Conservation (phyloP, 2,113 vertebrate species). For the Calyptommatus sinebrachiatus region DNA sequence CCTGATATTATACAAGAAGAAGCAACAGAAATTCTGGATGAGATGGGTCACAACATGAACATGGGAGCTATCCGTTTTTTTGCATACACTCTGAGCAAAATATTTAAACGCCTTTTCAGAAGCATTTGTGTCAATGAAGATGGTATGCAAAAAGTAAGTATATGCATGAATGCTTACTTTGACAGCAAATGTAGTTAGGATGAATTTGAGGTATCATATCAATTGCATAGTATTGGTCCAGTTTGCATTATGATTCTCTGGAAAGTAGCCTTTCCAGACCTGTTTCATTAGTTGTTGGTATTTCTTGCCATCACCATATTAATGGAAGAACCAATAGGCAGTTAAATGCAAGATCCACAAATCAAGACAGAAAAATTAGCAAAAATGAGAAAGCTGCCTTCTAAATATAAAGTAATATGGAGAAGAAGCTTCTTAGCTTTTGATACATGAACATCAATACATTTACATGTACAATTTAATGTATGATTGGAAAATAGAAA, state of each 20-base stretch:
- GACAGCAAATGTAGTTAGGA: background rate
- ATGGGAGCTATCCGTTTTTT: conserved; percentile 89
- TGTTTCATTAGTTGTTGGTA: background rate
- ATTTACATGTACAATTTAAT: background rate
- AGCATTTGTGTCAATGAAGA: conserved; percentile 93
- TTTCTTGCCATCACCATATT: background rate
- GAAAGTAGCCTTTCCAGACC: background rate
- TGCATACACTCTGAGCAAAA: conserved; percentile 86
- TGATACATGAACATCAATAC: background rate
- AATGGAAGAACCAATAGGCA: background rate
- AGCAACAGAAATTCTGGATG: conserved; percentile 87
- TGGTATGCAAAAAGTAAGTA: conserved; percentile 92
- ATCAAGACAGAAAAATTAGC: conserved; percentile 7
- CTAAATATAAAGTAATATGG: background rate
- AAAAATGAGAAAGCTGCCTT: background rate
- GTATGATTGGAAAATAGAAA: background rate
- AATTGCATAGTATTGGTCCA: background rate
- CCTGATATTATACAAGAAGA: conserved; percentile 79
- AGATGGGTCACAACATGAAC: conserved; percentile 90
- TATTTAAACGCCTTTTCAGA: conserved; percentile 90
- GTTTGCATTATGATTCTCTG: background rate
- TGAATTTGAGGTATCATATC: background rate
- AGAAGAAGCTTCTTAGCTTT: background rate
- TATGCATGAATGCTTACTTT: background rate
- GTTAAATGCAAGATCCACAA: background rate